phyloP scores from a whole-genome alignment of 2,113 vertebrate species.

The Salvator merianae region DNA sequence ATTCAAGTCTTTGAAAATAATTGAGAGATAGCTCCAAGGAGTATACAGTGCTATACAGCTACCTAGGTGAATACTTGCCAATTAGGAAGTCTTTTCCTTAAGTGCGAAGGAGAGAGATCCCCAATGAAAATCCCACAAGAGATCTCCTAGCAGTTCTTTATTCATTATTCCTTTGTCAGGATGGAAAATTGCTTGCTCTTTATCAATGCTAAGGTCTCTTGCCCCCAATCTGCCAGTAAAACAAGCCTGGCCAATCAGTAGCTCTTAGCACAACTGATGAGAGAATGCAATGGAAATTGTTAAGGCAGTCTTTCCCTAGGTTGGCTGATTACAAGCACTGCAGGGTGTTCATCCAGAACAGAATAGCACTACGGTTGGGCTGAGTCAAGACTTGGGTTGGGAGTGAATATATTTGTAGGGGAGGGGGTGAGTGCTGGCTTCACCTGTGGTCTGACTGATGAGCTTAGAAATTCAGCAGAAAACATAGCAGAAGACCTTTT shows the following conservation, averaged over 20 bases:
- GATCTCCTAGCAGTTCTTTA: background rate
- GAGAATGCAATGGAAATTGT: background rate
- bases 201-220: constrained; percentile 11
- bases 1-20: background rate
- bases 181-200: constrained; percentile 22
- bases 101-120: background rate
- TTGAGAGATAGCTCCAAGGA: background rate
- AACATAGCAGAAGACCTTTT: background rate
- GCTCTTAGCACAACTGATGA: background rate
- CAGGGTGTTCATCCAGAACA: background rate
- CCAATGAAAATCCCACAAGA: background rate
- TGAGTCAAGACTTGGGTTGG: background rate
- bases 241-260: background rate
- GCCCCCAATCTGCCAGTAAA: constrained; percentile 13
- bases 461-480: background rate
- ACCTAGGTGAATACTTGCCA: background rate
- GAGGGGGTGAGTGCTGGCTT: too few species aligned
- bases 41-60: background rate
- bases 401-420: background rate
- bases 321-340: background rate
- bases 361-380: background rate
- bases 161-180: background rate
- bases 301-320: background rate
- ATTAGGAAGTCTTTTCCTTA: background rate
- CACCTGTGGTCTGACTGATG: background rate